Conservation (phyloP, 2,888 invertebrate species). For the Leptothorax acervorum region DNA sequence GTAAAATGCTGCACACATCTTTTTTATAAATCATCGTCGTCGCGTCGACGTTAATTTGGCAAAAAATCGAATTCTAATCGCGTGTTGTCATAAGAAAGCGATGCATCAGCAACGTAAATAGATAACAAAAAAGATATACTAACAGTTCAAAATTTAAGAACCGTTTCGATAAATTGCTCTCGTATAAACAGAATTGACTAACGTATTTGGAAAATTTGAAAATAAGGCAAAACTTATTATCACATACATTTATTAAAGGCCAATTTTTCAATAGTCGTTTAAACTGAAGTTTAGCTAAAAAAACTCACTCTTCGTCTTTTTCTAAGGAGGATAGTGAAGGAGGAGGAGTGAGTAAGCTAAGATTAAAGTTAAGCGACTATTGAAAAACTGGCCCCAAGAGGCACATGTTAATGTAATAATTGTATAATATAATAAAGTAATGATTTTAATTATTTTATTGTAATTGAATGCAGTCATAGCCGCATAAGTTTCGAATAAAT, state of each 20-base stretch:
- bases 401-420: not conserved
- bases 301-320: too few relatives aligned
- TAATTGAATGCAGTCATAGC: not conserved
- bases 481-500: not conserved
- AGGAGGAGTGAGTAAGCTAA: too few relatives aligned
- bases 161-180: not conserved
- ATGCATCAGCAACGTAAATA: not conserved
- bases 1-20: not conserved
- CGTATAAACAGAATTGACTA: not conserved
- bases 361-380: too few relatives aligned
- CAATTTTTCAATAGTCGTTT: too few relatives aligned
- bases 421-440: not conserved
- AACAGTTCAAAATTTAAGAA: not conserved
- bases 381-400: too few relatives aligned
- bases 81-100: not conserved
- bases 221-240: not conserved
- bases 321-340: too few relatives aligned
- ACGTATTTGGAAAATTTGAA: not conserved
- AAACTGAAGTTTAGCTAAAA: too few relatives aligned
- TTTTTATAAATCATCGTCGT: constrained; percentile 32
- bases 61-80: constrained; percentile 16
- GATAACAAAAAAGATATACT: not conserved
- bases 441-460: not conserved
- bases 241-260: not conserved
- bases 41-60: constrained; percentile 2